Evolutionary conservation across 1,140 invertebrate genomes (phyloP), one percentile per base, ranked within the genome.

Genomic region (Caenorhabditis briggsae): DNA sequence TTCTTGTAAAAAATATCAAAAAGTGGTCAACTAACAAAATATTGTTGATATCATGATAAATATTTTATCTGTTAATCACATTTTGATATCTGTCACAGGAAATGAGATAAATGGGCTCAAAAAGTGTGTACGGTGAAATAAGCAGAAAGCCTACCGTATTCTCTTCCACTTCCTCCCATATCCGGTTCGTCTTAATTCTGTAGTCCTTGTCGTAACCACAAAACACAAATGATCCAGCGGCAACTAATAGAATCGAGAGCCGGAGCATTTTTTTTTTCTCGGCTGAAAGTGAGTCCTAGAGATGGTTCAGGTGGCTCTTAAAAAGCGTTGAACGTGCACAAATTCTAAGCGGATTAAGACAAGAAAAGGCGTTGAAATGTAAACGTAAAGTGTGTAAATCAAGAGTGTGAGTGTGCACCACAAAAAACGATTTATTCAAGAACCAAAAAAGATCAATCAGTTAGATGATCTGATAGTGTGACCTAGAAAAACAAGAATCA

Each of bases 311-410:
- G 43, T 74, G 65, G 46, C 70, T 50, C 70, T 78, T 78, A 78
- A 78, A 78, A 78, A 78, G 70, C 41, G 9, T 70, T 70, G 65
- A 25, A 41, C 61, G 46, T 70, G 9, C 41, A 50, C 43, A 20
- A 2, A 78, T 50, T 48, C 0, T 78, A 78, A 78, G 70, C 70
- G 70, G 70, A 50, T 78, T 78, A 78, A 70, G 11, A 16, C 14
- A 46, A 33, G n/a, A 59, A 12, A n/a, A 43, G 64, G 64, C 64
- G 64, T 70, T 64, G 59, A 64, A 64, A 64, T 64, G 23, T 59
- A 2, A 65, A 33, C 33, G 33, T 33, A 65, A 64, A 53, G n/a
- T n/a, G 2, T 74, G 70, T 78, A 43, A 46, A 46, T 16, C 11
- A 16, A 8, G 12, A 7, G 9, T 8, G 12, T 46, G 61, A 64